Conservation (phyloP, 2,888 invertebrate genomes). For the Ophion ellenae region DNA sequence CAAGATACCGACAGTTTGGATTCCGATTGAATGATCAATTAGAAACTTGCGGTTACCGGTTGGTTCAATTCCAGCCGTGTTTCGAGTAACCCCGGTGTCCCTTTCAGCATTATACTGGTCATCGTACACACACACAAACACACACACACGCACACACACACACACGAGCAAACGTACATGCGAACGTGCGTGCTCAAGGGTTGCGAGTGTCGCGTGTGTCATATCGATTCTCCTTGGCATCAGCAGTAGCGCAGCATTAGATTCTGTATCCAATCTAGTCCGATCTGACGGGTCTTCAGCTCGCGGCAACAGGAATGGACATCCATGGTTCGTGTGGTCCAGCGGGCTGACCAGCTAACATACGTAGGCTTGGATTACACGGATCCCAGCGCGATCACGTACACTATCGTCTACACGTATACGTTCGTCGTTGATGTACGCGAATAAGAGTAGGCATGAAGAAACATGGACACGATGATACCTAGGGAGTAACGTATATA, state of each 20-base stretch:
- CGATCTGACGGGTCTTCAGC: constrained; percentile 47
- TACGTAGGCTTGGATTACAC: constrained; percentile 45
- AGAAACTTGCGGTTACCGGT: neutral
- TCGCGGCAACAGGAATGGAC: constrained; percentile 32
- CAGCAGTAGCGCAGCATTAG: constrained; percentile 49
- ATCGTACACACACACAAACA: neutral
- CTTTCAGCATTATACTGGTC: neutral
- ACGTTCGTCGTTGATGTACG: constrained; percentile 19
- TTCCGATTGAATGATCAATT: neutral
- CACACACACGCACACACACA: neutral
- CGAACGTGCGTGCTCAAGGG: constrained; percentile 37
- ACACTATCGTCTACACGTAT: neutral
- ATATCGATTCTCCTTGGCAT: constrained; percentile 58
- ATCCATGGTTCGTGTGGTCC: constrained; percentile 43
- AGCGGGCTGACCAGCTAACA: constrained; percentile 37
- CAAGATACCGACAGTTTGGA: neutral
- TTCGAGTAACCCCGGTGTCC: neutral
- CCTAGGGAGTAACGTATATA: constrained; percentile 11
- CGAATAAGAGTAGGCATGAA: constrained; percentile 17
- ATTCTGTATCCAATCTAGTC: constrained; percentile 11
- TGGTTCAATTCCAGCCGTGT: neutral
- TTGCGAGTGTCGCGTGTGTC: constrained; percentile 40
- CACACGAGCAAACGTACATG: constrained; percentile 5
- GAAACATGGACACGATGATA: constrained; percentile 6
- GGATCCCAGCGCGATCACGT: constrained; percentile 23